A percentile compares a stretch with the other conserved stretches of the same genome.
These are phyloP conservation scores for Solea solea DNA, from an alignment of 2,113 vertebrate species.

Conservation along the genomic window DNA sequence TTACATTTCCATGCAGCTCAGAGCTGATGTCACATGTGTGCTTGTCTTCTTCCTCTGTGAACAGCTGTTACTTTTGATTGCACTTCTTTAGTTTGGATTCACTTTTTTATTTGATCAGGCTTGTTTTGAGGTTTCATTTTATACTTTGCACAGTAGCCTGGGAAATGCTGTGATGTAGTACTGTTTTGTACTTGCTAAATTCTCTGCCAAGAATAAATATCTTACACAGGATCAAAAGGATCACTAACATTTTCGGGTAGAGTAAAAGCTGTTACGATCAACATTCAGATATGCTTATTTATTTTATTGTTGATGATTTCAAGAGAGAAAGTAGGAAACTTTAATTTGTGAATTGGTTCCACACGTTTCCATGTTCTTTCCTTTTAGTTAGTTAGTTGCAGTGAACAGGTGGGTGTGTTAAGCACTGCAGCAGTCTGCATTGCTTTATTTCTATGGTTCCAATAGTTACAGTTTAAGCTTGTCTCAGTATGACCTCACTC, in stretches of 20 bases:
- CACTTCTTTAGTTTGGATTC: not conserved
- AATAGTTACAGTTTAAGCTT: constrained; percentile 52
- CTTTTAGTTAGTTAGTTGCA: constrained; percentile 11
- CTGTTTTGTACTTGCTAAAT: no score
- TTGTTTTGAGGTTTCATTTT: not conserved
- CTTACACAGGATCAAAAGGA: no score
- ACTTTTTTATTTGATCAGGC: not conserved
- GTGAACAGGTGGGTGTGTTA: not conserved
- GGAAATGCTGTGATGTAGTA: no score
- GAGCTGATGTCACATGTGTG: constrained; percentile 6
- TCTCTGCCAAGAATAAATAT: no score
- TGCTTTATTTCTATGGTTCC: constrained; percentile 13
- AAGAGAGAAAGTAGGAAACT: not conserved
- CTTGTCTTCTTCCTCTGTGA: not conserved
- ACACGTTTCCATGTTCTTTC: constrained; percentile 16
- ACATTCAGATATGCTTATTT: not conserved
- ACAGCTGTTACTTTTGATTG: not conserved
- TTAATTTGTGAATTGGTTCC: not conserved
- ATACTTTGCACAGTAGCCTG: not conserved
- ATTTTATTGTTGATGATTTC: not conserved
- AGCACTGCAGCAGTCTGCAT: constrained; percentile 14
- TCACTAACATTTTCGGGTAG: no score
- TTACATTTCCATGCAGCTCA: constrained; percentile 21
- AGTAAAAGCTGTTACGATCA: not conserved
- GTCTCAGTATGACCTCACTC: constrained; percentile 38